These are phyloP conservation scores for Synanceia verrucosa DNA, from an alignment of 2,797 vertebrate species.

Conservation along the genomic window DNA sequence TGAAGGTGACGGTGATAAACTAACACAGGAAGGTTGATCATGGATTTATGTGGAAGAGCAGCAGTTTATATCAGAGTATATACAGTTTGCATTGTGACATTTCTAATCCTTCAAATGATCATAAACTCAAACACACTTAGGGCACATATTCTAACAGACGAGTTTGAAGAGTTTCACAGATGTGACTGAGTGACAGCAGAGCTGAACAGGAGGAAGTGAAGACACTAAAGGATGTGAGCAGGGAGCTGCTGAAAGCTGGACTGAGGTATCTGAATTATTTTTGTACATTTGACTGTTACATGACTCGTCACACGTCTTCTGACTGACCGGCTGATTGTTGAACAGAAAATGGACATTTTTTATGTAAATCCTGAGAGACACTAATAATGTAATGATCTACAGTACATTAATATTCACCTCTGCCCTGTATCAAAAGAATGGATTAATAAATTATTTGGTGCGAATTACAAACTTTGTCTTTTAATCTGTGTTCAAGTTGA, in stretches of 20 bases:
- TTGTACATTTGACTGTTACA: constrained; percentile 37
- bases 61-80: not conserved
- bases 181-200: not conserved
- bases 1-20: not conserved
- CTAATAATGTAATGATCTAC: constrained; percentile 50
- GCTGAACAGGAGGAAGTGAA: not conserved
- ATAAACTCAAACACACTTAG: too few relatives aligned
- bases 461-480: not conserved
- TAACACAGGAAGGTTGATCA: not conserved
- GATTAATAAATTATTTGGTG: constrained; percentile 70
- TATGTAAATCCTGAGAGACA: constrained; percentile 53
- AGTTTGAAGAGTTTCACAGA: too few relatives aligned
- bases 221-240: accelerated
- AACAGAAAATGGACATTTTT: constrained; percentile 30
- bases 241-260: constrained; percentile 24
- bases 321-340: constrained; percentile 68
- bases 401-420: constrained; percentile 56
- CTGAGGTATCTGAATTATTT: constrained; percentile 29
- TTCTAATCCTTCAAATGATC: not conserved
- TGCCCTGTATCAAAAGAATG: constrained; percentile 47
- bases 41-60: not conserved
- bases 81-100: not conserved
- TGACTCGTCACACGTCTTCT: constrained; percentile 1
- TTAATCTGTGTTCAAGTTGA: not conserved
- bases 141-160: too few relatives aligned